phyloP scores from a whole-genome alignment of 1,140 invertebrate species.

The Homarus americanus region DNA sequence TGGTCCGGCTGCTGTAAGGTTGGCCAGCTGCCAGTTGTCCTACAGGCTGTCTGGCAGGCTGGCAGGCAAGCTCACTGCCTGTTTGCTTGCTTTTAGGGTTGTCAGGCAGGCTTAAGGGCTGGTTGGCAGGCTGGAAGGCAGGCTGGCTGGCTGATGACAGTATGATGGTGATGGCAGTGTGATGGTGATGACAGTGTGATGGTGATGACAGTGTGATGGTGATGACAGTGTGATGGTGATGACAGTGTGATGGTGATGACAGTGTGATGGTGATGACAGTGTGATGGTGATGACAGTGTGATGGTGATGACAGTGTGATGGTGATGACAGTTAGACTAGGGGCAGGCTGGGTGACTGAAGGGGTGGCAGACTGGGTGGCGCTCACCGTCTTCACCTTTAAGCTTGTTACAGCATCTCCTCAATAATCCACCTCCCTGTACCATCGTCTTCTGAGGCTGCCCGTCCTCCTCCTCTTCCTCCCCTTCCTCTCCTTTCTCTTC shows the following conservation, averaged over 20 bases:
- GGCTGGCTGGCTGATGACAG: too few relatives aligned
- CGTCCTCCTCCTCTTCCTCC: neutral
- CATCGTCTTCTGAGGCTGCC: neutral
- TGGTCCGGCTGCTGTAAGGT: too few relatives aligned
- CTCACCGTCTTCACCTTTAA: slow-evolving; percentile 44
- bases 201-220: slow-evolving; percentile 2
- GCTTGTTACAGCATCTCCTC: slow-evolving; percentile 25
- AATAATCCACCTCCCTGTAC: slow-evolving; percentile 8
- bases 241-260: neutral
- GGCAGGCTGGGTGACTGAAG: neutral
- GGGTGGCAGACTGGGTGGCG: neutral
- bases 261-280: neutral
- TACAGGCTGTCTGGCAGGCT: too few relatives aligned
- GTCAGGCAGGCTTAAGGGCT: too few relatives aligned
- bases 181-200: neutral
- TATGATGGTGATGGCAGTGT: neutral
- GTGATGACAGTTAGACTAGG: too few relatives aligned
- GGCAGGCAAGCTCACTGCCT: neutral
- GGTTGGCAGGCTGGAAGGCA: neutral
- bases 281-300: neutral
- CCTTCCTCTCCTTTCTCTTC: neutral
- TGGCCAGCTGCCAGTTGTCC: too few relatives aligned
- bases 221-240: neutral
- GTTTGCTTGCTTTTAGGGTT: too few relatives aligned
- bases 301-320: too few relatives aligned